Base-by-base conservation (phyloP, 2,888 invertebrate species). In the Synergus gifuensis region DNA sequence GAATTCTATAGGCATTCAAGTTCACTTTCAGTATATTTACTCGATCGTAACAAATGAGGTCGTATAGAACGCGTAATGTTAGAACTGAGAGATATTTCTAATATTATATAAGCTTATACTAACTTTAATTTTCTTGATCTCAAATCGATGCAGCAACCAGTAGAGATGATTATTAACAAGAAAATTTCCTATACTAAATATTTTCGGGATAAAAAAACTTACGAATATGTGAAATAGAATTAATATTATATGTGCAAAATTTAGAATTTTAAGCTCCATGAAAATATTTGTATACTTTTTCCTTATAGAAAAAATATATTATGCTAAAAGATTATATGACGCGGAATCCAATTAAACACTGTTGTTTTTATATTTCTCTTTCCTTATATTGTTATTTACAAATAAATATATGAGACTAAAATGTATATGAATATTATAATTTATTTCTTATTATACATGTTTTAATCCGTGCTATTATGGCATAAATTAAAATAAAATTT, bases 21-120 rank as follows among this genome's bases (percentile, higher is more conserved):
- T 60, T 11, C 22, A 60, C 58, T 60, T 60, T 60, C 58, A 60
- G 9, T 60, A 60, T 60, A 60, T 60, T 60, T 60, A 60, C 58
- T 60, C 58, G 46, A 60, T 60, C 18, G 58, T 60, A 18, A 60
- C 58, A 11, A 28, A 28, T 28, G 28, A 28, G 28, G 28, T 28
- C n/a, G n/a, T 7, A n/a, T n/a, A n/a, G 8, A 54, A 54, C n/a
- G 8, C 8, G 2, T n/a, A 54, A n/a, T n/a, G 8, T n/a, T n/a
- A 12, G 4, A n/a, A n/a, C 8, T 8, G n/a, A n/a, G 7, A n/a
- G 28, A 28, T n/a, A n/a, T 54, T 54, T 8, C 8, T 54, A 54
- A 7, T n/a, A n/a, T n/a, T n/a, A n/a, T 54, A n/a, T 54, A n/a
- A 54, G 54, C 54, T n/a, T n/a, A 54, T 3, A 28, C 54, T 54